These are phyloP conservation scores for Salticus scenicus DNA, from an alignment of 2,888 invertebrate genomes.

Conservation along the genomic window DNA sequence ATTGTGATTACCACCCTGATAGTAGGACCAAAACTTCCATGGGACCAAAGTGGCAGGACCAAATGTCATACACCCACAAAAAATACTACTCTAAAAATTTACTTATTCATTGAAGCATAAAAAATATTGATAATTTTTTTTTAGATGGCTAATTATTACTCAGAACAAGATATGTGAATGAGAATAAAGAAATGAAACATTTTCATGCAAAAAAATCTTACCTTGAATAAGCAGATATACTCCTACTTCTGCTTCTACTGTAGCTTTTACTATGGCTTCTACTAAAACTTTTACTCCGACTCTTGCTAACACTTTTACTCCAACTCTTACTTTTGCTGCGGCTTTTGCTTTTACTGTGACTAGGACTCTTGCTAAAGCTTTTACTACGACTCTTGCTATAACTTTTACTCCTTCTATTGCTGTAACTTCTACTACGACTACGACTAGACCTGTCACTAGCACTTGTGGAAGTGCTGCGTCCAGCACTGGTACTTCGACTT, in stretches of 20 bases:
- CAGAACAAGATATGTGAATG: no score
- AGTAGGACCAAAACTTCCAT: no score
- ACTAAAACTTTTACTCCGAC: constrained; percentile 38
- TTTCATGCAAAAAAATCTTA: no score
- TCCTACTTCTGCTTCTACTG: constrained; percentile 52
- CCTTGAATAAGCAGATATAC: constrained; percentile 50
- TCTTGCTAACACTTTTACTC: constrained; percentile 37
- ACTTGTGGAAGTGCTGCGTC: constrained; percentile 18
- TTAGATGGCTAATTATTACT: no score
- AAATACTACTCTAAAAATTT: no score
- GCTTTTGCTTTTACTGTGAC: constrained; percentile 39
- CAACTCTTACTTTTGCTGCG: no score
- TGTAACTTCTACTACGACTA: constrained; percentile 34
- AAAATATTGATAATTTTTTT: no score
- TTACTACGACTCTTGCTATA: constrained; percentile 28
- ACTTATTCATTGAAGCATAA: no score
- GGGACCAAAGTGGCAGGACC: no score
- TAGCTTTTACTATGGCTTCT: constrained; percentile 43
- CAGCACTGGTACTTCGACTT: constrained; percentile 35
- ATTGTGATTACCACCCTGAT: no score
- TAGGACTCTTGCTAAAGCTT: constrained; percentile 30
- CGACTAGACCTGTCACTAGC: constrained; percentile 13
- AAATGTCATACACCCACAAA: no score
- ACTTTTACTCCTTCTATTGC: constrained; percentile 12
- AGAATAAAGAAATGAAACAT: no score